Evolutionary conservation across 2,113 vertebrate genomes (phyloP).

Genomic region (Amphiprion ocellaris): DNA sequence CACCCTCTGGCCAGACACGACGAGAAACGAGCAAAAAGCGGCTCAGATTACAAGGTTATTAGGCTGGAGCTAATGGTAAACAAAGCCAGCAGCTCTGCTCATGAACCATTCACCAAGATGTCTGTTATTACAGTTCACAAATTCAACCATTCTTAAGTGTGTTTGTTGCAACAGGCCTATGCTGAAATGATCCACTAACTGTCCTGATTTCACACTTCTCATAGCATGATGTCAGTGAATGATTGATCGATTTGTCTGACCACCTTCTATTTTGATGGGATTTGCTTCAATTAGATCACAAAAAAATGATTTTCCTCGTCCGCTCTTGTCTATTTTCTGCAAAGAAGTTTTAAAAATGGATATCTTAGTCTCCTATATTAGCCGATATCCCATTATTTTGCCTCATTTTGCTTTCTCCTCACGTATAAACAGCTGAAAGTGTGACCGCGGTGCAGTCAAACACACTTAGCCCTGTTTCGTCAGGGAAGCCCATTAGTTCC

Average conservation of each 20-base stretch:
- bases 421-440: neutral
- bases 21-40: conserved; percentile 25
- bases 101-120: neutral
- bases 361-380: neutral
- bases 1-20: conserved; percentile 44
- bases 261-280: neutral
- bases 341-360: neutral
- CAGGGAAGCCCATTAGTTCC: conserved; percentile 26
- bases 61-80: conserved; percentile 53
- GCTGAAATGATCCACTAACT: neutral
- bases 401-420: conserved; percentile 1
- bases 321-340: neutral
- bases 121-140: neutral
- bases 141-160: conserved; percentile 4
- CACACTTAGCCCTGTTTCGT: conserved; percentile 31
- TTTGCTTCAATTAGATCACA: neutral
- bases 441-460: conserved; percentile 10
- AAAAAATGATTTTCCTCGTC: neutral
- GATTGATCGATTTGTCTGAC: neutral
- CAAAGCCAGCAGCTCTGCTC: conserved; percentile 45
- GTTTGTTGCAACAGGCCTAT: neutral
- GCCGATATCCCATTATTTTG: neutral
- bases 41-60: conserved; percentile 72
- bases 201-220: conserved; percentile 1
- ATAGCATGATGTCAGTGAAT: neutral